Evolutionary conservation across 2,888 invertebrate species (phyloP), one percentile per base, ranked within the genome.

Genomic region (Drosophila neoperkinsi): DNA sequence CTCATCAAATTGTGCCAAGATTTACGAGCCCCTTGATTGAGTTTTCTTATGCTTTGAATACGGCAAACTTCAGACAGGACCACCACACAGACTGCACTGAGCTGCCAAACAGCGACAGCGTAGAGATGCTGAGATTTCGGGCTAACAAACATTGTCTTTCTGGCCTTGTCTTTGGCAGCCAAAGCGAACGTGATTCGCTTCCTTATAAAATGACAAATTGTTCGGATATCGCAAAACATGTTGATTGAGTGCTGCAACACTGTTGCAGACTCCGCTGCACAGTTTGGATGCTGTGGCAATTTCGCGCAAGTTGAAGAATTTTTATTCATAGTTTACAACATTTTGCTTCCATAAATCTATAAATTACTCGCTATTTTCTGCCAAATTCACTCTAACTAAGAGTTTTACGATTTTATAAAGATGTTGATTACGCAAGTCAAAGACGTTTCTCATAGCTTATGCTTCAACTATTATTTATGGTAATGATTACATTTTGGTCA

Each of bases 21-120:
- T 87, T 87, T 87, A 87, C 88, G 91, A 89, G 86, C 77, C 67
- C 60, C 90, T 87, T 87, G 87, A 90, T 87, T 87, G 87, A 87
- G 87, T 90, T 90, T 87, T 87, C 91, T 90, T 90, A 69, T 83
- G 86, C 87, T 88, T 90, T 85, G 89, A 88, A 88, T 90, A 90
- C 90, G 85, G 90, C 84, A 71, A 90, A 88, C 90, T 80, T 85
- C 84, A 90, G 81, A 85, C 88, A 85, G 88, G 90, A 90, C 90
- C 84, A 90, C 84, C 90, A 65, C 50, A 55, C 43, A 73, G 25
- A n/a, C 51, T 49, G 30, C 60, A 31, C n/a, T 21, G 41, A 16
- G 46, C 46, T 46, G 46, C 25, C 74, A 55, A 33, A 56, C 61
- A 74, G 73, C 63, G 30, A 43, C 66, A 57, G 65, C 58, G 46